Percentiles rank a stretch among this genome's conserved stretches.
Conservation (phyloP, 2,797 vertebrate species). For the Todus mexicanus region DNA sequence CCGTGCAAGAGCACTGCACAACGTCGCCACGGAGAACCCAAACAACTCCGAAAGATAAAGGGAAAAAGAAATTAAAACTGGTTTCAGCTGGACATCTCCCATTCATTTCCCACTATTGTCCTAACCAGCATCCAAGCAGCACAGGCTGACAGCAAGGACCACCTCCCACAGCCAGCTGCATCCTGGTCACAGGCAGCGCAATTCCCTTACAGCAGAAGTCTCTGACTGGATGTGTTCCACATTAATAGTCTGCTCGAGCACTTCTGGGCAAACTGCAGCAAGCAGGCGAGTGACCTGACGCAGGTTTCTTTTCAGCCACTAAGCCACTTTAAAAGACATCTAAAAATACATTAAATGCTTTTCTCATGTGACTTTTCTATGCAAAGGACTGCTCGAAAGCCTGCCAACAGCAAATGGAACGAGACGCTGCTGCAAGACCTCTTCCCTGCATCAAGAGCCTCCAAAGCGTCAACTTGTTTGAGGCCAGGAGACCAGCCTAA, state of each 20-base stretch:
- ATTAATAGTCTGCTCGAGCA: not conserved
- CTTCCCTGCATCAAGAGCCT: not conserved
- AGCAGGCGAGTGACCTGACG: not conserved
- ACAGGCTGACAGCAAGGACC: not conserved
- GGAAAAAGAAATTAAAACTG: not conserved
- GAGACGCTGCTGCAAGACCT: not conserved
- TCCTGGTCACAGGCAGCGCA: not conserved
- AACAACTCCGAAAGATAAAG: not conserved
- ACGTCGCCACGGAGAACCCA: not conserved
- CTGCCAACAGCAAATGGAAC: conserved; percentile 10
- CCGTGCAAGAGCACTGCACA: not conserved
- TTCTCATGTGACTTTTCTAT: conserved; percentile 26
- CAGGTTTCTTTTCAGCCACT: conserved; percentile 15
- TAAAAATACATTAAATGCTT: conserved; percentile 47
- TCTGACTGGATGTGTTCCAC: not conserved
- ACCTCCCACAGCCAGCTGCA: conserved; percentile 43
- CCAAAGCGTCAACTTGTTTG: not conserved
- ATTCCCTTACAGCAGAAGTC: not conserved
- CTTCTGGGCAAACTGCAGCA: conserved; percentile 12
- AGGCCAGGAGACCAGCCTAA: not conserved
- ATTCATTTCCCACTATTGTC: conserved; percentile 38
- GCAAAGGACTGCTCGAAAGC: not conserved
- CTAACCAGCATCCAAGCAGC: not conserved
- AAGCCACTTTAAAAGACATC: conserved; percentile 42
- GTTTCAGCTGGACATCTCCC: conserved; percentile 30